Percentiles rank a stretch among this genome's conserved stretches.
Evolutionary conservation across 2,888 invertebrate genomes (phyloP).

Genomic region (Elysia crispata): DNA sequence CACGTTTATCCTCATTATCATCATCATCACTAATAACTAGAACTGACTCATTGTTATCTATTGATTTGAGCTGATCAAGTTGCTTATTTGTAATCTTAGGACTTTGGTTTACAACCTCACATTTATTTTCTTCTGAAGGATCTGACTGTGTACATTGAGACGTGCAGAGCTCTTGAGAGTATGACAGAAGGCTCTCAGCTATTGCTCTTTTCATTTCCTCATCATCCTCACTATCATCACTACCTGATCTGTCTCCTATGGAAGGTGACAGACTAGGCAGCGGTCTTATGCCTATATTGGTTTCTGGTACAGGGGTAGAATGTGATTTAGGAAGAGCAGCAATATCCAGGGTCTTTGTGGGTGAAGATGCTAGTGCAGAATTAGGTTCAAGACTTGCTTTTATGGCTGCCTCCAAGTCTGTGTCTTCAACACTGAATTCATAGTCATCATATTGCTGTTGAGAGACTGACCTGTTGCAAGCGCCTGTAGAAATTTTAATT

Average conservation of each 20-base stretch:
- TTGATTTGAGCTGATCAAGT: no score
- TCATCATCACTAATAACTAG: conserved; percentile 41
- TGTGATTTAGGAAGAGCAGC: not conserved
- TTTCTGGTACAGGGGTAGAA: not conserved
- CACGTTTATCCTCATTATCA: not conserved
- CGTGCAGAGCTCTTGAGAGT: conserved; percentile 22
- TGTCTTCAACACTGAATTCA: no score
- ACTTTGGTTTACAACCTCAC: no score
- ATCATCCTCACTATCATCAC: conserved; percentile 6
- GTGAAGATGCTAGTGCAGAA: not conserved
- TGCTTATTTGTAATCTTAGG: no score
- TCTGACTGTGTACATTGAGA: no score
- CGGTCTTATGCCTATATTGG: not conserved
- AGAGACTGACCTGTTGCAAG: no score
- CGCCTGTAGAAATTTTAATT: no score
- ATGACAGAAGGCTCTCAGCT: conserved; percentile 28
- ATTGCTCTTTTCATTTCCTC: conserved; percentile 22
- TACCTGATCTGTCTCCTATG: not conserved
- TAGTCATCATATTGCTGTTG: no score
- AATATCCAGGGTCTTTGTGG: not conserved
- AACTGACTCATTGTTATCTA: not conserved
- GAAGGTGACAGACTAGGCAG: not conserved
- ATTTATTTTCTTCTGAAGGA: no score
- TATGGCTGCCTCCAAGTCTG: not conserved
- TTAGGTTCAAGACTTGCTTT: not conserved